These are phyloP conservation scores for Amia ocellicauda DNA, from an alignment of 2,113 vertebrate genomes.

Conservation along the genomic window DNA sequence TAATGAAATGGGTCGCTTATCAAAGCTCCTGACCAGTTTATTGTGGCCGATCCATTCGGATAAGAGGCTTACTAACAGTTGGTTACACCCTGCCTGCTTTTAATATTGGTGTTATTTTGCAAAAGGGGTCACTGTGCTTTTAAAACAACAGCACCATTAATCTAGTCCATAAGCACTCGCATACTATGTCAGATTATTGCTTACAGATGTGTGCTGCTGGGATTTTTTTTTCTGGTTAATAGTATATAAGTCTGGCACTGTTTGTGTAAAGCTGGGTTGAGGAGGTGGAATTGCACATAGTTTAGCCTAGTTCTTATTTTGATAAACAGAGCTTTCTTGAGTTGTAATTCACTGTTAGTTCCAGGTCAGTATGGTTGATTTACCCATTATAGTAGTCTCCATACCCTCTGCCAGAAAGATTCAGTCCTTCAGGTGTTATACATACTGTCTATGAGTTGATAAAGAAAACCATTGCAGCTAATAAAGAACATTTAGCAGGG, in stretches of 20 bases:
- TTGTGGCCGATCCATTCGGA: slow-evolving; percentile 33
- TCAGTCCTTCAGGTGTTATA: too few relatives aligned
- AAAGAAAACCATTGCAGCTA: too few relatives aligned
- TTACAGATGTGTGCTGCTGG: background rate
- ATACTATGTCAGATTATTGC: slow-evolving; percentile 2
- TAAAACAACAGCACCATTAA: slow-evolving; percentile 10
- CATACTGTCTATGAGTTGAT: too few relatives aligned
- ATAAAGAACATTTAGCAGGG: too few relatives aligned
- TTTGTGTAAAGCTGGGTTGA: slow-evolving; percentile 11
- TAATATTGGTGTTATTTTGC: slow-evolving; percentile 30
- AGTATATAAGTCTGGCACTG: background rate
- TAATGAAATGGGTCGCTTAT: background rate
- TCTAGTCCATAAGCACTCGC: background rate
- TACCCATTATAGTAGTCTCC: background rate
- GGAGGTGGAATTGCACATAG: background rate
- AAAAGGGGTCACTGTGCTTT: slow-evolving; percentile 39
- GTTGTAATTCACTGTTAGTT: too few relatives aligned
- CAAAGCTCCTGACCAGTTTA: slow-evolving; percentile 17
- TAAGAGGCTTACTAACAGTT: slow-evolving; percentile 42
- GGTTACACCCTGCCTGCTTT: slow-evolving; percentile 22
- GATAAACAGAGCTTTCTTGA: too few relatives aligned
- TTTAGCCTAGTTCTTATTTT: too few relatives aligned
- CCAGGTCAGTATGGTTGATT: too few relatives aligned
- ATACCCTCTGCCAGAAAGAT: background rate
- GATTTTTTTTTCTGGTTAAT: background rate